Percentiles rank a stretch among this genome's conserved stretches.
Evolutionary conservation across 2,797 vertebrate species (phyloP).

Genomic region (Tachyglossus aculeatus): DNA sequence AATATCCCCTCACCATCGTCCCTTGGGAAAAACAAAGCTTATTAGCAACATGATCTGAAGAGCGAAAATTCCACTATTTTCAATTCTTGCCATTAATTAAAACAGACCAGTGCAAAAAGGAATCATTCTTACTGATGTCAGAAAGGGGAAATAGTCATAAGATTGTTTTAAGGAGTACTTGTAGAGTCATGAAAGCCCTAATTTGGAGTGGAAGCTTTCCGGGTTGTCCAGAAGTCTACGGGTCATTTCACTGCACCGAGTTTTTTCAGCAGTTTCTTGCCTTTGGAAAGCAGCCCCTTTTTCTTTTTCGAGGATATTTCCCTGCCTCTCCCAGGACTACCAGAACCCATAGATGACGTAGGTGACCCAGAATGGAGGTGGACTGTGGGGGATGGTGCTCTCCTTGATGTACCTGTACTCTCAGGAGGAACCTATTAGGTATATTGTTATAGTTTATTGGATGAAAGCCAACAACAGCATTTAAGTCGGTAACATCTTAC

Average conservation of each 20-base stretch:
- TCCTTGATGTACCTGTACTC: conserved; percentile 89
- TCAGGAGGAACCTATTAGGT: conserved; percentile 94
- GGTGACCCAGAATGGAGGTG: conserved; percentile 86
- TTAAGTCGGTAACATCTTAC: conserved; percentile 51
- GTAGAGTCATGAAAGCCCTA: conserved; percentile 85
- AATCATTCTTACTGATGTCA: conserved; percentile 52
- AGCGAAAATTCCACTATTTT: conserved; percentile 13
- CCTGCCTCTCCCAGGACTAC: conserved; percentile 86
- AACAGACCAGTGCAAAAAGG: conserved; percentile 21
- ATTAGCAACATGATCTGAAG: background rate
- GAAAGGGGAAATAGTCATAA: conserved; percentile 35
- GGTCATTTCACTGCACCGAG: conserved; percentile 90
- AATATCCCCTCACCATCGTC: background rate
- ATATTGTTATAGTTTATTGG: conserved; percentile 75
- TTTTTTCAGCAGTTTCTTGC: conserved; percentile 93
- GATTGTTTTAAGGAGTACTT: conserved; percentile 42
- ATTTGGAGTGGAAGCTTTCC: conserved; percentile 71
- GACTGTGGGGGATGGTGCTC: conserved; percentile 87
- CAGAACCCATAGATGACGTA: conserved; percentile 84
- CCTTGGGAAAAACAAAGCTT: background rate
- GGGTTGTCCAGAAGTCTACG: conserved; percentile 67
- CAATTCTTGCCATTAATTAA: conserved; percentile 33
- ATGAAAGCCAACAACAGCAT: conserved; percentile 58
- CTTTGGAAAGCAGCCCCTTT: conserved; percentile 96
- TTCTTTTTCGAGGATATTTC: conserved; percentile 90